A percentile compares a stretch with the other conserved stretches of the same genome.
These are phyloP conservation scores for Tenrec ecaudatus DNA, from an alignment of 2,113 vertebrate genomes.

Conservation along the genomic window DNA sequence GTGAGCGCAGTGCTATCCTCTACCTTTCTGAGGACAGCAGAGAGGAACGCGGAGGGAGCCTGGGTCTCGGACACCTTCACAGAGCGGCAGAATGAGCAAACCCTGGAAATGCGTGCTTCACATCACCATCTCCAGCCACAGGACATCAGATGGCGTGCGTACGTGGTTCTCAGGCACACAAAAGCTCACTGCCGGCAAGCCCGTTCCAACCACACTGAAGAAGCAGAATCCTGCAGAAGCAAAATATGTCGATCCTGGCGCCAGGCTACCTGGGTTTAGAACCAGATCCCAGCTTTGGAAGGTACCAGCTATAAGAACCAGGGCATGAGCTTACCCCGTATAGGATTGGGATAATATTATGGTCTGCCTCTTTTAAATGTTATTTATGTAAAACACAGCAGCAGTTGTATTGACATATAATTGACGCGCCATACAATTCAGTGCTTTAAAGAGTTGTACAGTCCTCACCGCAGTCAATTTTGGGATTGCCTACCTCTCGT, in stretches of 20 bases:
- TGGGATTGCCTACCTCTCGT: too few relatives aligned
- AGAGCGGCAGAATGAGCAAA: background rate
- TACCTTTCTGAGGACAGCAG: background rate
- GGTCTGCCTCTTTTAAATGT: background rate
- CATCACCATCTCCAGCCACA: background rate
- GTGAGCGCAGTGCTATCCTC: background rate
- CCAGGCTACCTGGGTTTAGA: background rate
- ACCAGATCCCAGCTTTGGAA: background rate
- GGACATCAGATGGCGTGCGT: background rate
- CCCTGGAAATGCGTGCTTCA: background rate
- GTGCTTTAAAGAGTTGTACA: too few relatives aligned
- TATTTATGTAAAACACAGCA: too few relatives aligned
- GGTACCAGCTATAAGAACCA: background rate
- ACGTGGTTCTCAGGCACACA: too few relatives aligned
- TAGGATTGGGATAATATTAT: background rate
- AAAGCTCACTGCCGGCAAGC: too few relatives aligned
- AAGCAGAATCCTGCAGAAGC: rapidly evolving
- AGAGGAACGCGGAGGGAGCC: background rate
- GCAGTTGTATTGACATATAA: too few relatives aligned
- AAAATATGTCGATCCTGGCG: background rate
- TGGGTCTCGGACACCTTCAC: background rate
- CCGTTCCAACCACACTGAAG: background rate
- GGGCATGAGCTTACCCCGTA: background rate
- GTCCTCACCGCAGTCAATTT: too few relatives aligned
- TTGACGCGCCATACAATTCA: too few relatives aligned